Evolutionary conservation across 2,113 vertebrate species (phyloP), one percentile per base, ranked within the genome.

Genomic region (Nestor notabilis): DNA sequence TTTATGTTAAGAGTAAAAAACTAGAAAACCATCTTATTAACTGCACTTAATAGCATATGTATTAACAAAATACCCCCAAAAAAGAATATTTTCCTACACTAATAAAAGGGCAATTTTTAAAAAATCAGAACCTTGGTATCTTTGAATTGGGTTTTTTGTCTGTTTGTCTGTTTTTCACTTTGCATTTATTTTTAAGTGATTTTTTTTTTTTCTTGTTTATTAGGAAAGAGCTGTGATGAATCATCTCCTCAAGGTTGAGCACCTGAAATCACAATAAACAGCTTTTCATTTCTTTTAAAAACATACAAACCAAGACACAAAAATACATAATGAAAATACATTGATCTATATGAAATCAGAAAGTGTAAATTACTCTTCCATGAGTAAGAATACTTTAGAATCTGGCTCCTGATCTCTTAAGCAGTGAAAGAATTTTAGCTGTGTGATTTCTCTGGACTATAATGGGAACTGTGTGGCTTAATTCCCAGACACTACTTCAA

Each of bases 1-100:
- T 92, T 83, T 84, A 10, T 70, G 41, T 70, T 92, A 94, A 80
- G 33, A 75, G 9, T 79, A 46, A 91, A 60, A 88, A 96, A 68
- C 11, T 56, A 72, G 47, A 92, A 97, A 93, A 39, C 7, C 13
- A 68, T 65, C 23, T 93, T 81, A 69, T 35, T 85, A 52, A 5
- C 49, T 92, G 43, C 60, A 43, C 33, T 76, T 70, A 28, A 29
- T 29, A 53, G 18, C 29, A 64, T 16, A 12, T 12, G 82, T 1
- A 33, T 74, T 46, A 79, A 63, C 25, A 89, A 61, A 74, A 71
- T 70, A 46, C 20, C 3, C 13, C 7, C 12, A 6, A 60, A 95
- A 46, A 10, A 70, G 13, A 56, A 43, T 44, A 13, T 68, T 89
- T 85, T 44, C 29, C 4, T 88, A 6, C 29, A 17, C 35, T 65